phyloP scores from a whole-genome alignment of 2,797 vertebrate genomes.

The Syngnathus acus region DNA sequence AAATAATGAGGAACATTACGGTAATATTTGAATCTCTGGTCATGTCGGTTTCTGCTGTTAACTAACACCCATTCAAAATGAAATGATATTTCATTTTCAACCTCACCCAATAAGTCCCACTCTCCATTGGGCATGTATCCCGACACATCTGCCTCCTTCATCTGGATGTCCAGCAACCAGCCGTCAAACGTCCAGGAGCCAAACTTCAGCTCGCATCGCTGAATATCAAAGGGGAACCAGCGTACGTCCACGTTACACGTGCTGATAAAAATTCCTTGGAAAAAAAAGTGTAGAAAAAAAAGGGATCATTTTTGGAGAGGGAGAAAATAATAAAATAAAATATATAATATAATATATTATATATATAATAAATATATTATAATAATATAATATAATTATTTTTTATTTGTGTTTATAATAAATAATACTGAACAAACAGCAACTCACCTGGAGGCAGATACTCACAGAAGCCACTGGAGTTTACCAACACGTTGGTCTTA shows the following conservation, averaged over 20 bases:
- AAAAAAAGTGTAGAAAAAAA: neutral
- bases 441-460: slow-evolving; percentile 75
- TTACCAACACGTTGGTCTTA: slow-evolving; percentile 74
- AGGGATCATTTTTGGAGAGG: slow-evolving; percentile 60
- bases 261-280: slow-evolving; percentile 75
- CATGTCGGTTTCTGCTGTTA: neutral
- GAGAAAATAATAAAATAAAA: no score
- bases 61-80: neutral
- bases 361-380: no score
- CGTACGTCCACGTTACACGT: slow-evolving; percentile 75
- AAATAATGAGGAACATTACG: neutral
- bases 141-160: slow-evolving; percentile 75
- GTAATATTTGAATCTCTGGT: neutral
- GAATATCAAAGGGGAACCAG: slow-evolving; percentile 79
- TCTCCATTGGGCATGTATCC: slow-evolving; percentile 76
- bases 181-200: slow-evolving; percentile 78
- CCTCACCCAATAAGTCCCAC: slow-evolving; percentile 75
- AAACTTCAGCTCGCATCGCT: slow-evolving; percentile 77
- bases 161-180: slow-evolving; percentile 76
- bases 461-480: slow-evolving; percentile 76
- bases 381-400: no score
- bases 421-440: neutral
- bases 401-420: no score
- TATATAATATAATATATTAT: no score
- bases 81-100: neutral